Base-by-base conservation (phyloP, 1,140 invertebrate species). In the Nixonia krombeini region DNA sequence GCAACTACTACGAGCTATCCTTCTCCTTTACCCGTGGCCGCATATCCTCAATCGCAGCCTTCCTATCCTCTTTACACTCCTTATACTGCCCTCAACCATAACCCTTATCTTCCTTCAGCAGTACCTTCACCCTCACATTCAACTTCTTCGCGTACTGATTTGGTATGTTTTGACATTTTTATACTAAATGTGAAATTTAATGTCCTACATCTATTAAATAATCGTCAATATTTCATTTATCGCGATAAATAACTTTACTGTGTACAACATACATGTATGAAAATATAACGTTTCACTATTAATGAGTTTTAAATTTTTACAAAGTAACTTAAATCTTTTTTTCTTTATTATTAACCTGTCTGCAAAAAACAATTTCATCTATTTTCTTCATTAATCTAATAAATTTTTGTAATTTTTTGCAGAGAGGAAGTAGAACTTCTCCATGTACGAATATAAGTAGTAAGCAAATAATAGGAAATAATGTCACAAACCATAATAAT, bases 31-130 rank as follows among this genome's bases (percentile, higher is more conserved):
- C 86, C 86, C 17, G 87, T 87, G 82, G 84, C 86, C 10, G 86
- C 86, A 44, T 88, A 87, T 66, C 84, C 88, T 1, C 89, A 89
- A 56, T 89, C 89, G 7, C 88, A 89, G 28, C 85, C 88, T 1
- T 86, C 89, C 37, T 91, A 91, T 77, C 88, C 90, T 25, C 84
- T 93, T 33, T 93, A 93, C 73, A 89, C 91, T 0, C 91, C 92
- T 0, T 93, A 93, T 70, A 89, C 89, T 40, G 88, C 87, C 25
- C 78, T 91, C 29, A 88, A 89, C 72, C 91, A 92, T 73, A 90
- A 89, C 59, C 88, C 88, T 31, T 86, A 86, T 66, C 75, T 91
- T 62, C 88, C 90, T 12, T 85, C 88, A 44, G 81, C 87, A 18
- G 85, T 87, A 68, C 86, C 87, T 13, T 87, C 90, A 10, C 87